Percentiles rank a stretch among this genome's conserved stretches.
Conservation (phyloP, 2,797 vertebrate species). For the Tiaroga cobitis region DNA sequence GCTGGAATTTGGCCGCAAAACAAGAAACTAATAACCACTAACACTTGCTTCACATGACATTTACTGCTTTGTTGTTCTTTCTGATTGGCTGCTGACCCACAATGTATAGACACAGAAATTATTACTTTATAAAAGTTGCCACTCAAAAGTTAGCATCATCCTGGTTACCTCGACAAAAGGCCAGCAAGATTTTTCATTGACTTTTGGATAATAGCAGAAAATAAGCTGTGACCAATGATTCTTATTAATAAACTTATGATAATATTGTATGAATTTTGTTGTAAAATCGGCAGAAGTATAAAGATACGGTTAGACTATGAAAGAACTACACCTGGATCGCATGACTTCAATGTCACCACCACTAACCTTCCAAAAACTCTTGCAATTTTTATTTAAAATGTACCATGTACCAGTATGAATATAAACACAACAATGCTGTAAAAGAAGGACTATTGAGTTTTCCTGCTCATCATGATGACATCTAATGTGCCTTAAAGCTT, state of each 20-base stretch:
- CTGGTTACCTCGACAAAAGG: neutral
- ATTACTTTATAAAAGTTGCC: neutral
- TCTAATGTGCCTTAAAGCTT: neutral
- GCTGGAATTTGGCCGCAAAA: neutral
- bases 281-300: neutral
- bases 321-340: neutral
- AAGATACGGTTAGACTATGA: neutral
- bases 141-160: neutral
- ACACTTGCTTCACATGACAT: neutral
- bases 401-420: neutral
- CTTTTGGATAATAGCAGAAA: neutral
- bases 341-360: neutral
- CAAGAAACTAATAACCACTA: neutral
- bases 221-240: neutral
- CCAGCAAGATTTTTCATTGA: neutral
- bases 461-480: too few relatives aligned
- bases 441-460: neutral
- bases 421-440: neutral
- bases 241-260: neutral
- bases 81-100: neutral
- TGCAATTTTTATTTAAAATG: neutral
- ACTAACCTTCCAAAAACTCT: neutral
- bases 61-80: slow-evolving; percentile 8
- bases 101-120: neutral
- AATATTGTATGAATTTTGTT: neutral